These are phyloP conservation scores for Propithecus coquereli DNA, from an alignment of 2,113 vertebrate species.

Conservation along the genomic window DNA sequence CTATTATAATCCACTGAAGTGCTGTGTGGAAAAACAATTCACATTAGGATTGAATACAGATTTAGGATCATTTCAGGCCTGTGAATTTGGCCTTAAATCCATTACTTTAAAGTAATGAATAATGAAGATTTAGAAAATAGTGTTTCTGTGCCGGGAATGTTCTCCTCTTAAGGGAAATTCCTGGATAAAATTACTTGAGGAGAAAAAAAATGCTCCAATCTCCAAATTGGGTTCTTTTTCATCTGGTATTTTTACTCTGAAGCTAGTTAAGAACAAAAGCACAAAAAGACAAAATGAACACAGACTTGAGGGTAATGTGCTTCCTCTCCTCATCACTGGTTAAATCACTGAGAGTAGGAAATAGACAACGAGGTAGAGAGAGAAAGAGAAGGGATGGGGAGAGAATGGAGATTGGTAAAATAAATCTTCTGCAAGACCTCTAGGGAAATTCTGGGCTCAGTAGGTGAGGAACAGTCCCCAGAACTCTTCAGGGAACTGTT, in stretches of 20 bases:
- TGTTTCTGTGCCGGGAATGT: neutral
- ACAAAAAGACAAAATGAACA: neutral
- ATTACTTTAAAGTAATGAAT: neutral
- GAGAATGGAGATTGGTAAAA: accelerated
- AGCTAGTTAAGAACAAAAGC: neutral
- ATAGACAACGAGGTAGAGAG: neutral
- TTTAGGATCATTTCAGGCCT: neutral
- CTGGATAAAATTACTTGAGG: neutral
- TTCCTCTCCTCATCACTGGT: neutral
- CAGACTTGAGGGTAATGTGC: neutral
- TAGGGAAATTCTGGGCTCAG: neutral
- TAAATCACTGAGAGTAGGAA: neutral
- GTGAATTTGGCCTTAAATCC: neutral
- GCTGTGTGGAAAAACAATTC: neutral
- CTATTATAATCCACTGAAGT: neutral
- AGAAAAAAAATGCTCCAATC: accelerated
- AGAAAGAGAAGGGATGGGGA: neutral
- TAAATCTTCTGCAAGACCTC: neutral
- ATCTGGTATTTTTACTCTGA: neutral
- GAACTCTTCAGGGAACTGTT: neutral
- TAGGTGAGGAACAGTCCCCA: neutral
- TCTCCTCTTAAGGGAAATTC: neutral
- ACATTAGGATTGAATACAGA: neutral
- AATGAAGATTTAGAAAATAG: neutral
- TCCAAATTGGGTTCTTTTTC: neutral